phyloP scores from a whole-genome alignment of 2,113 vertebrate species.

The Shinisaurus crocodilurus region DNA sequence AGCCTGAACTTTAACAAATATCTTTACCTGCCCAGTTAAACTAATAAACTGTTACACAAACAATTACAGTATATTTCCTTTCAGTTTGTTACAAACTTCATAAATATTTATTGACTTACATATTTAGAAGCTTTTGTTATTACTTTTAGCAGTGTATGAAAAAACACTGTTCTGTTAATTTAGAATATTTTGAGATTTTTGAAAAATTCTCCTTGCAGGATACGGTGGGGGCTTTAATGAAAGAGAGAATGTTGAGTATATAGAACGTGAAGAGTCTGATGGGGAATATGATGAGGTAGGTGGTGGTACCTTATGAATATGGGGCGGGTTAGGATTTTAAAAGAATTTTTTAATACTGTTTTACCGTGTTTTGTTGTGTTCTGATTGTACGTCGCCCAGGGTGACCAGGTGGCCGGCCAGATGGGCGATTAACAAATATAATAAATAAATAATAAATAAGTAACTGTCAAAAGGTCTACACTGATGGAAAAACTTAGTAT shows the following conservation, averaged over 20 bases:
- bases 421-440: no score
- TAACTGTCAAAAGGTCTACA: no score
- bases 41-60: background rate
- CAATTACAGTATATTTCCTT: background rate
- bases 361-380: no score
- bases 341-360: no score
- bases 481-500: background rate
- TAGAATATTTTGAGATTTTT: background rate
- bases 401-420: no score
- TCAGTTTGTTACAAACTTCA: background rate
- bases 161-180: background rate
- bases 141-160: background rate
- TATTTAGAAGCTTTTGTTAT: background rate
- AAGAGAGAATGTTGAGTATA: constrained; percentile 97
- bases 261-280: constrained; percentile 96
- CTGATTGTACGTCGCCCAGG: no score
- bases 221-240: constrained; percentile 99
- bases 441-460: no score
- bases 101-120: background rate
- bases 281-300: constrained; percentile 98
- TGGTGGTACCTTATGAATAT: rapidly evolving
- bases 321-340: no score
- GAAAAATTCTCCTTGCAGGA: constrained; percentile 74
- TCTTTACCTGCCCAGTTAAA: background rate
- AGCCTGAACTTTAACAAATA: background rate